Conservation (phyloP, 2,797 vertebrate species). For the Urocyon cinereoargenteus region DNA sequence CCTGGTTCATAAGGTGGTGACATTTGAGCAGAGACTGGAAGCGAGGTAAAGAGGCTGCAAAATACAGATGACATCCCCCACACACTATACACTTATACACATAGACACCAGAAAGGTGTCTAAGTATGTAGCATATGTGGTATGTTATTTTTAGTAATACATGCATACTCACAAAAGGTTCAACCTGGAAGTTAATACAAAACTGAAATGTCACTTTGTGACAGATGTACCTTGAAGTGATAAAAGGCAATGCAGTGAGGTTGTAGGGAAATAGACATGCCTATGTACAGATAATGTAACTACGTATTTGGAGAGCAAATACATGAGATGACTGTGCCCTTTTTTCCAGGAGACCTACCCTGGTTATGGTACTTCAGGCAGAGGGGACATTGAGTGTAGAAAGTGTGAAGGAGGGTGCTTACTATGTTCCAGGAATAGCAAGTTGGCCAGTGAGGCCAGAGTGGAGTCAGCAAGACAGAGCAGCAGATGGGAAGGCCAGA, state of each 20-base stretch:
- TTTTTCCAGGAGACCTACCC: background rate
- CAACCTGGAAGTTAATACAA: background rate
- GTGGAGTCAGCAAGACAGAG: background rate
- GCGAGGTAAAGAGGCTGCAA: background rate
- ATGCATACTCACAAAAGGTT: background rate
- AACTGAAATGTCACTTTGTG: background rate
- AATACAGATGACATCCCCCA: background rate
- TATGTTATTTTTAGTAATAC: background rate
- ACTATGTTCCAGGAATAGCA: background rate
- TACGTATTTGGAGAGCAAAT: constrained; percentile 46
- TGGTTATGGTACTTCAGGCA: background rate
- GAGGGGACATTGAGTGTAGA: background rate
- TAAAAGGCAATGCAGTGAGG: background rate
- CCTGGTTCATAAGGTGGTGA: too few species aligned
- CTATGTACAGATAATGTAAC: background rate
- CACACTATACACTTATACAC: background rate
- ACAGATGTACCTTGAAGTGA: background rate
- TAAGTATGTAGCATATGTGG: too few species aligned
- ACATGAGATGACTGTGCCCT: background rate
- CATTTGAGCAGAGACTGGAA: background rate
- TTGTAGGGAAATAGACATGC: background rate
- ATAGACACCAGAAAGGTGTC: background rate
- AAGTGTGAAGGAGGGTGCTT: background rate
- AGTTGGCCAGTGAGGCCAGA: background rate
- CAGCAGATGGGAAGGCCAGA: background rate